Percentiles rank a stretch among this genome's conserved stretches.
These are phyloP conservation scores for Sylvia borin DNA, from an alignment of 2,797 vertebrate species.

Conservation along the genomic window DNA sequence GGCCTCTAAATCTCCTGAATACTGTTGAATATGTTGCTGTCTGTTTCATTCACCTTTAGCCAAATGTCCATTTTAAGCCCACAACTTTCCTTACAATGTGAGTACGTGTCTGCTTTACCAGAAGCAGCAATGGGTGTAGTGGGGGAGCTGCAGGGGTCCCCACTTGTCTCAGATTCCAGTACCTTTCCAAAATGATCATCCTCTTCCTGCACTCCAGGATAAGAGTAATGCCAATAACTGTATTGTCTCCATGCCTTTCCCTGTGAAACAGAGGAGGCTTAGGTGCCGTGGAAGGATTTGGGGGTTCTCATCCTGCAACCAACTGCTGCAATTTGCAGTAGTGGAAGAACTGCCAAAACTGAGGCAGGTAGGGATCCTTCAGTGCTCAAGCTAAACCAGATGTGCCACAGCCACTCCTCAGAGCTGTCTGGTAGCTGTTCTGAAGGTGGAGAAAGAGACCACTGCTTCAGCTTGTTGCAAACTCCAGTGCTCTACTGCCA, in stretches of 20 bases:
- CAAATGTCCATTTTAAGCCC: not conserved
- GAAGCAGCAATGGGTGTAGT: fast-evolving
- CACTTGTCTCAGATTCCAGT: not conserved
- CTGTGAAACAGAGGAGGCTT: not conserved
- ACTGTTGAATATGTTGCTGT: not conserved
- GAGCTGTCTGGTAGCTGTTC: not conserved
- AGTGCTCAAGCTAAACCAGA: not conserved
- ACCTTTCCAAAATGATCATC: not conserved
- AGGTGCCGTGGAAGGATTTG: not conserved
- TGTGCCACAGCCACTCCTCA: not conserved
- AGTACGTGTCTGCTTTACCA: not conserved
- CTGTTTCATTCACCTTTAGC: not conserved
- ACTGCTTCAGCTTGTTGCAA: not conserved
- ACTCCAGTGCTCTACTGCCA: not conserved
- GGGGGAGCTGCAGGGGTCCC: not conserved
- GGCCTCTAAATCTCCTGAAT: not conserved
- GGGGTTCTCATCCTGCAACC: not conserved
- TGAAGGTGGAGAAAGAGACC: not conserved
- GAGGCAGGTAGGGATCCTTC: not conserved
- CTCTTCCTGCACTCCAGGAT: not conserved
- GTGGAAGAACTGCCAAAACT: not conserved
- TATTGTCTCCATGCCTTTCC: not conserved
- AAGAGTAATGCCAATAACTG: not conserved
- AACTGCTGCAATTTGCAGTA: not conserved
- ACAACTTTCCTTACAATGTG: not conserved